Base-by-base conservation (phyloP, 1,140 invertebrate species). In the Drosophila prosaltans region DNA sequence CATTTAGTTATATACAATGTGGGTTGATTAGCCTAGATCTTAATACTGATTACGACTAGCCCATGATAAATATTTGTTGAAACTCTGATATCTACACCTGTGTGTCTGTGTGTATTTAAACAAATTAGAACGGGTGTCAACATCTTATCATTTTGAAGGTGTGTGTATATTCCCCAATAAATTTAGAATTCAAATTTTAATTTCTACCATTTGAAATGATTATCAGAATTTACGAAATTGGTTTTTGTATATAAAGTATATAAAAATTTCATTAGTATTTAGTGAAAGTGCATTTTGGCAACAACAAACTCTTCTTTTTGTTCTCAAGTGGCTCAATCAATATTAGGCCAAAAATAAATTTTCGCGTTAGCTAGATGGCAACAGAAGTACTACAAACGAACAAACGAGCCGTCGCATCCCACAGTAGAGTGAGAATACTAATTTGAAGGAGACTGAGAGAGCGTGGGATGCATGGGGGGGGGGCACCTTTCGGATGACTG, bases 261-360 rank as follows among this genome's bases (percentile, higher is more conserved):
- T 16, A 16, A 16, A 16, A 16, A 16, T 16, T 16, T 16, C 16
- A 16, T 16, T 16, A 16, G 16, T 36, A 48, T 48, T 48, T 48
- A 21, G 16, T 48, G 45, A 48, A 24, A 51, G 24, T 51, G 45
- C 24, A 26, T 26, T 51, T 51, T 24, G 45, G 45, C 45, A 51
- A 26, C 45, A 7, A 24, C 45, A 26, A 58, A 41, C 39, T 60
- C n/a, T 32, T 21, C 8, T 24, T 16, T 40, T 48, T 16, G 32
- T 60, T 51, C 7, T 43, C 39, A 51, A 24, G 61, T 43, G 32
- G 48, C 16, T 40, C 51, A 78, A 78, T 78, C 75, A 64, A 78
- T 78, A 71, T 63, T 10, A 67, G 59, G 67, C 67, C 75, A 74
- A 74, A 74, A 78, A 71, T 78, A 78, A 74, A 78, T 62, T 71